phyloP scores from a whole-genome alignment of 1,140 invertebrate genomes.

The Arion vulgaris region DNA sequence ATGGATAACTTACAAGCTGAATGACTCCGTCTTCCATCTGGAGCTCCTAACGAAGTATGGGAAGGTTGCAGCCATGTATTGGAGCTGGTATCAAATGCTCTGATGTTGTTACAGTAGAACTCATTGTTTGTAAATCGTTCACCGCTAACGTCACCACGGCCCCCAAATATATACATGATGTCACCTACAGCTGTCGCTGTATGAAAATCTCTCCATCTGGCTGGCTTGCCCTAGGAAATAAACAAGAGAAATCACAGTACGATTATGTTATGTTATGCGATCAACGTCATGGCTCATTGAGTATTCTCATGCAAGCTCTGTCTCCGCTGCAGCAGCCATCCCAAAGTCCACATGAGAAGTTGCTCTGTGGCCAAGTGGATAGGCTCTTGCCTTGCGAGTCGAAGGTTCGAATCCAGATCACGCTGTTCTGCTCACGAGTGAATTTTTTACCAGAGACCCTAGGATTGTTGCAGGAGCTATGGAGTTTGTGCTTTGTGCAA shows the following conservation, averaged over 20 bases:
- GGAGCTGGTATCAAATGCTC: conserved; percentile 82
- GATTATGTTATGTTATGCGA: too few species aligned
- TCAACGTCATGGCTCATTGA: too few species aligned
- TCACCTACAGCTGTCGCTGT: conserved; percentile 82
- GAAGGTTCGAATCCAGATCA: too few species aligned
- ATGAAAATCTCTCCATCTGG: conserved; percentile 89
- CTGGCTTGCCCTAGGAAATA: conserved; percentile 74
- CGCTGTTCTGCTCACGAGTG: too few species aligned
- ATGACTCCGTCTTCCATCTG: conserved; percentile 86
- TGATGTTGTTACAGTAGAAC: conserved; percentile 84
- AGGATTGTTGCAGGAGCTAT: too few species aligned
- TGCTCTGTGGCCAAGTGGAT: too few species aligned
- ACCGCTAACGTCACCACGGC: conserved; percentile 81
- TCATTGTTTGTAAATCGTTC: conserved; percentile 79
- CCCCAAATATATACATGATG: conserved; percentile 90
- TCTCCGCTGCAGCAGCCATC: too few species aligned
- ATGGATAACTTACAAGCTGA: conserved; percentile 83
- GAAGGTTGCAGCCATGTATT: conserved; percentile 80
- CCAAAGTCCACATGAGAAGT: too few species aligned
- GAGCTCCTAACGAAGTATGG: conserved; percentile 76
- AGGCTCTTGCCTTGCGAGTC: too few species aligned
- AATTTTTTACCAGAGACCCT: too few species aligned
- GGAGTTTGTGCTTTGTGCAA: too few species aligned
- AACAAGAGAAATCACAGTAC: background rate
- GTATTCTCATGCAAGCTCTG: too few species aligned